Evolutionary conservation across 2,888 invertebrate species (phyloP).

Genomic region (Hypsopygia costalis): DNA sequence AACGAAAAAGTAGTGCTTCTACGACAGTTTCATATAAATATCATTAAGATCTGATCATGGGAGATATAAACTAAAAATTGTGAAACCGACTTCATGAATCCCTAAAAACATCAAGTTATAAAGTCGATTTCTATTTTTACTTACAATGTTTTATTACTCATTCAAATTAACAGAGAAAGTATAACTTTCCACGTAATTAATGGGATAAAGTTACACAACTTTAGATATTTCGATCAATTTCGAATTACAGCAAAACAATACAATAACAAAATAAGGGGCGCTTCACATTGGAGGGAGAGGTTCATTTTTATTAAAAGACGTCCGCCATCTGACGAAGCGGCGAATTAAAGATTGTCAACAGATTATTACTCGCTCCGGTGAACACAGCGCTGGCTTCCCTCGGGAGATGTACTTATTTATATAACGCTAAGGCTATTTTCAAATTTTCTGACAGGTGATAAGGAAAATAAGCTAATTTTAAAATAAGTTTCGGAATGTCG

Average conservation of each 20-base stretch:
- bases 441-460: conserved; percentile 25
- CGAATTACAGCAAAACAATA: conserved; percentile 23
- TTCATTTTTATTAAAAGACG: conserved; percentile 50
- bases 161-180: no score
- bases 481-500: conserved; percentile 1
- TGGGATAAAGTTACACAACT: neutral
- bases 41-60: no score
- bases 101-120: no score
- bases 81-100: no score
- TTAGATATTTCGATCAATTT: conserved; percentile 11
- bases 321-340: conserved; percentile 44
- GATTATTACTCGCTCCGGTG: conserved; percentile 76
- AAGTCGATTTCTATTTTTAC: no score
- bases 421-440: conserved; percentile 24
- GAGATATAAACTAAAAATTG: no score
- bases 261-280: conserved; percentile 32
- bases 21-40: no score
- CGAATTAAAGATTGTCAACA: conserved; percentile 79
- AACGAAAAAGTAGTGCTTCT: no score
- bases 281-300: conserved; percentile 31
- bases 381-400: conserved; percentile 46
- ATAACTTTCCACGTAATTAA: neutral
- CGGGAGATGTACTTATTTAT: conserved; percentile 48
- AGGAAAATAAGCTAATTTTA: conserved; percentile 8
- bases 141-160: no score